A percentile compares a stretch with the other conserved stretches of the same genome.
These are phyloP conservation scores for Aphidius colemani DNA, from an alignment of 2,888 invertebrate genomes.

Conservation along the genomic window DNA sequence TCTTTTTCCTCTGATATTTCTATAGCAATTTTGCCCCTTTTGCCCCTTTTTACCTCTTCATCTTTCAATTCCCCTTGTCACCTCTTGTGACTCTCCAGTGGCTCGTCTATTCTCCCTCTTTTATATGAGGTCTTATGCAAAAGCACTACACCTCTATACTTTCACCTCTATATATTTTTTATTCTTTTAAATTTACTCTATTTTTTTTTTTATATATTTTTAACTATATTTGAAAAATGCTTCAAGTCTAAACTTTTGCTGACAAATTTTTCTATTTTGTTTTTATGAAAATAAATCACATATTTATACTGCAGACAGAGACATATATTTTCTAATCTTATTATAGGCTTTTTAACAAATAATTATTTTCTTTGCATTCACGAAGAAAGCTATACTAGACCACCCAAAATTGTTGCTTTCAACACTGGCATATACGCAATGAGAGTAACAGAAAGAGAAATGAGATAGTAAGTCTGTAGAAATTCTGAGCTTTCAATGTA, in stretches of 20 bases:
- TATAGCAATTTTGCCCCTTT: slow-evolving; percentile 28
- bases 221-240: not conserved
- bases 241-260: slow-evolving; percentile 31
- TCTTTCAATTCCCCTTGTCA: slow-evolving; percentile 30
- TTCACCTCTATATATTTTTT: slow-evolving; percentile 13
- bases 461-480: no score
- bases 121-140: slow-evolving; percentile 28
- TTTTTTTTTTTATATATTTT: slow-evolving; percentile 35
- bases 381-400: no score
- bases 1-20: slow-evolving; percentile 57
- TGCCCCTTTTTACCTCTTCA: slow-evolving; percentile 39
- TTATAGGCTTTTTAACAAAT: no score
- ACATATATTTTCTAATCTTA: no score
- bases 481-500: no score
- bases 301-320: no score
- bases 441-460: no score
- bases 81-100: slow-evolving; percentile 28
- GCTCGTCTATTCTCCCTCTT: slow-evolving; percentile 28
- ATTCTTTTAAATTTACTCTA: slow-evolving; percentile 29
- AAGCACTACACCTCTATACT: not conserved
- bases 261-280: slow-evolving; percentile 20
- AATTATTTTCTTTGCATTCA: no score
- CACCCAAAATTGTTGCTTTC: no score
- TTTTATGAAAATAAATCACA: no score
- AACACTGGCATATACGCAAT: no score